Evolutionary conservation across 2,888 invertebrate genomes (phyloP).

Genomic region (Drosophila multiciliata): DNA sequence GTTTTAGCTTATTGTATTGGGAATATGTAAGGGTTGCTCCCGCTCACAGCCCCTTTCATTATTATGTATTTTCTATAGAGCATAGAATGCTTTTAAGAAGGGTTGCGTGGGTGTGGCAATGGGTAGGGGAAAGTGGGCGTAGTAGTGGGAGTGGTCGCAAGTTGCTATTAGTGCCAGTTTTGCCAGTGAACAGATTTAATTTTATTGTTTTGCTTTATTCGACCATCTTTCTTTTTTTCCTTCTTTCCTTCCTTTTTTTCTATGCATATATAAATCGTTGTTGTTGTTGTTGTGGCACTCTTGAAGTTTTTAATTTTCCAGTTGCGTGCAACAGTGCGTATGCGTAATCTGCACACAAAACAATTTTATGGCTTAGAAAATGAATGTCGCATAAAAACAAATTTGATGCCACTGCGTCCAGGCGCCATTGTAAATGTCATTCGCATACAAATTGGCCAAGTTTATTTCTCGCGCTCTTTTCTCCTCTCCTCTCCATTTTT

Average conservation of each 20-base stretch:
- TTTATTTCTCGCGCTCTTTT: conserved; percentile 22
- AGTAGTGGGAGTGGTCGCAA: conserved; percentile 22
- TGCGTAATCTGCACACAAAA: conserved; percentile 67
- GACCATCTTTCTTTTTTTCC: conserved; percentile 45
- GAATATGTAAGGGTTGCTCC: conserved; percentile 58
- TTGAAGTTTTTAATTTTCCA: conserved; percentile 63
- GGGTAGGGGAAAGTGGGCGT: not conserved
- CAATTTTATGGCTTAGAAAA: conserved; percentile 76
- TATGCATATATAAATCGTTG: conserved; percentile 21
- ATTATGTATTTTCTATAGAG: conserved; percentile 73
- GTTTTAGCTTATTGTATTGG: conserved; percentile 75
- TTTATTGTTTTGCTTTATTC: conserved; percentile 79
- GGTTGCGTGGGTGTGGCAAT: conserved; percentile 11
- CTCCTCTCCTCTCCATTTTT: conserved; percentile 1
- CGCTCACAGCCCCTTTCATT: conserved; percentile 42
- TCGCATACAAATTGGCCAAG: conserved; percentile 61
- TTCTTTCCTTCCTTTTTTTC: not conserved
- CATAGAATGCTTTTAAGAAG: conserved; percentile 29
- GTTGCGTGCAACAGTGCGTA: conserved; percentile 75
- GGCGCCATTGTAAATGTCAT: conserved; percentile 57
- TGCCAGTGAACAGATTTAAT: conserved; percentile 78
- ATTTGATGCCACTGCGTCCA: conserved; percentile 54
- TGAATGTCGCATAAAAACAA: conserved; percentile 62
- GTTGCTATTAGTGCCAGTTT: conserved; percentile 73
- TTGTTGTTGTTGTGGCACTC: not conserved